Base-by-base conservation (phyloP, 2,888 invertebrate species). In the Sesamia inferens region DNA sequence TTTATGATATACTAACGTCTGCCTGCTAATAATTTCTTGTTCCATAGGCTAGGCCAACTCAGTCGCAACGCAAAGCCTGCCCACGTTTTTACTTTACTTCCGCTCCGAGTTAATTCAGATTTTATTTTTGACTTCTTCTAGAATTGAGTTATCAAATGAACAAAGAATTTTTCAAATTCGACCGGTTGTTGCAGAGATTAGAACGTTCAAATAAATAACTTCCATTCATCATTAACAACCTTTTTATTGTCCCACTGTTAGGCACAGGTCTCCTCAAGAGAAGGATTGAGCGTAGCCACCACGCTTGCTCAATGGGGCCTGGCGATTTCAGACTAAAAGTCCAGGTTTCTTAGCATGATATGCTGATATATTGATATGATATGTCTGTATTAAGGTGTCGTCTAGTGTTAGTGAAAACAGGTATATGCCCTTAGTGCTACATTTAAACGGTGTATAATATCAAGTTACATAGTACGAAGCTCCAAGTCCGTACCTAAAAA, bases 401-500 rank as follows among this genome's bases (percentile, higher is more conserved):
- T 4, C 3, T 51, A 51, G 51, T 51, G 0, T 51, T 51, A 19
- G 3, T 51, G 19, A 51, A 51, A 51, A 19, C 51, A 3, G 8
- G 19, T 0, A 48, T 48, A 16, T 48, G 16, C 48, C 48, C 48
- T 48, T 16, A 48, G 16, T 48, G 48, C 16, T 16, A 48, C 16
- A 3, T 68, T 54, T 2, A 22, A 66, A 16, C n/a, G 5, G 14
- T 48, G 8, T 39, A 11, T 14, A 51, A 68, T 22, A 22, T 55
- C n/a, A 4, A 24, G 54, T 24, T 24, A 22, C 13, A 47, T 51
- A 24, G 44, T 47, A 19, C 19, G 13, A 14, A 73, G 13, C 31
- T 58, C 19, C 10, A 13, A 19, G 13, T 77, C 31, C 24, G 10
- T 13, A 39, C 42, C 42, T 39, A 62, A 24, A 72, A 72, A 48